Evolutionary conservation across 1,140 invertebrate species (phyloP).

Genomic region (Zaprionus ornatus): DNA sequence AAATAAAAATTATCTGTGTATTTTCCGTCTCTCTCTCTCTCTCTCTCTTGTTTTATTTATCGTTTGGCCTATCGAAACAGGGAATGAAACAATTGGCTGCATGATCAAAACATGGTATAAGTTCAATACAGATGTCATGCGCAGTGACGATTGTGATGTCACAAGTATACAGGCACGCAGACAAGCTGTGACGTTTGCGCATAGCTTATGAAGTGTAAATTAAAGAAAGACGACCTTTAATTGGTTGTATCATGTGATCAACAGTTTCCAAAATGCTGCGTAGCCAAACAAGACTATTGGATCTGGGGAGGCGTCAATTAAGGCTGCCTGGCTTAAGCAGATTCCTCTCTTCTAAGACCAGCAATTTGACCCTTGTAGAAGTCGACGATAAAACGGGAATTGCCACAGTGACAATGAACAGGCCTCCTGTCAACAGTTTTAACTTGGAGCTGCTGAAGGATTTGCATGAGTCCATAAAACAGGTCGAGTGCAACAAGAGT

Average conservation of each 20-base stretch:
- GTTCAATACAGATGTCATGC: not conserved
- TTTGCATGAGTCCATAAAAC: slow-evolving; percentile 87
- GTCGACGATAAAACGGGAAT: slow-evolving; percentile 85
- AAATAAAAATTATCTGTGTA: not conserved
- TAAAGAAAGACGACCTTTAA: slow-evolving; percentile 16
- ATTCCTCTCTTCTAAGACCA: slow-evolving; percentile 9
- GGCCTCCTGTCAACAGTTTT: slow-evolving; percentile 92
- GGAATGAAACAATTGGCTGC: not conserved
- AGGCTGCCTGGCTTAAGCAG: slow-evolving; percentile 9
- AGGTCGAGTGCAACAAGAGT: slow-evolving; percentile 88
- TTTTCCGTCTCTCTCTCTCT: not conserved
- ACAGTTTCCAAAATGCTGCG: slow-evolving; percentile 63
- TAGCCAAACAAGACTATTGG: slow-evolving; percentile 33
- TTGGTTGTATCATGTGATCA: slow-evolving; percentile 37
- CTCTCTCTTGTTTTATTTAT: not conserved
- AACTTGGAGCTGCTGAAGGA: slow-evolving; percentile 89
- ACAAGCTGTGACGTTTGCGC: slow-evolving; percentile 23
- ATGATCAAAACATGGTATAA: slow-evolving; percentile 29
- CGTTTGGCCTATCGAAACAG: not conserved
- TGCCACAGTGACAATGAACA: slow-evolving; percentile 89
- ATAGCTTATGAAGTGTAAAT: not conserved
- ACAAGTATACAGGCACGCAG: not conserved
- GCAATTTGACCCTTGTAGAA: slow-evolving; percentile 49
- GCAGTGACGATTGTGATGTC: slow-evolving; percentile 8
- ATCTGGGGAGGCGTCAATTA: slow-evolving; percentile 11